These are phyloP conservation scores for Xiphydria camelus DNA, from an alignment of 2,888 invertebrate species.

Conservation along the genomic window DNA sequence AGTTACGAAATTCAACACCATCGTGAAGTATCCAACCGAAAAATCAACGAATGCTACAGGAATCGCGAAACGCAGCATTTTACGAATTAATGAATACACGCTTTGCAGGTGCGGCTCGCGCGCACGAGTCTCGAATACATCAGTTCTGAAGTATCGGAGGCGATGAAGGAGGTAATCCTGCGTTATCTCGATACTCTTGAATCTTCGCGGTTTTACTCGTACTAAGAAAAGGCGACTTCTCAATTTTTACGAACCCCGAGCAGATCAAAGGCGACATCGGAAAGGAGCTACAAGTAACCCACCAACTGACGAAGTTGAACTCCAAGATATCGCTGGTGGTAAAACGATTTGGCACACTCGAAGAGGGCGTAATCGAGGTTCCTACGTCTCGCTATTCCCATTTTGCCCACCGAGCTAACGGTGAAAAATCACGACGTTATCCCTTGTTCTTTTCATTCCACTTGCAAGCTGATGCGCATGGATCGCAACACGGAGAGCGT, in stretches of 20 bases:
- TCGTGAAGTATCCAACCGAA: conserved; percentile 32
- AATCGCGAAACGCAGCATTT: neutral
- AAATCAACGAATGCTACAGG: too few relatives aligned
- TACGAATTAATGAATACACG: neutral
- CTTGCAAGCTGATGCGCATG: conserved; percentile 49
- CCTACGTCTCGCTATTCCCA: neutral
- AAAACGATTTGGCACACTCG: conserved; percentile 33
- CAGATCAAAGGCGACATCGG: conserved; percentile 45
- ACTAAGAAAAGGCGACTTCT: too few relatives aligned
- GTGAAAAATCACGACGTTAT: too few relatives aligned
- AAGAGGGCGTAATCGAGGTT: conserved; percentile 48
- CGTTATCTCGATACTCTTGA: too few relatives aligned
- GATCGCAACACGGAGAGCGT: conserved; percentile 45
- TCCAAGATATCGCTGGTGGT: conserved; percentile 28
- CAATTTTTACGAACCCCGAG: neutral
- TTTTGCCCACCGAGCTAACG: too few relatives aligned
- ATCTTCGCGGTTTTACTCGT: too few relatives aligned
- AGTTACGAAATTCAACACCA: conserved; percentile 34
- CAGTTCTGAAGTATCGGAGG: conserved; percentile 35
- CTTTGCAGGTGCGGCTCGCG: conserved; percentile 39
- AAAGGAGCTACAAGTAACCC: conserved; percentile 42
- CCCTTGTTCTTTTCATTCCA: neutral
- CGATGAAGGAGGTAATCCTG: conserved; percentile 41
- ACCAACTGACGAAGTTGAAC: conserved; percentile 41
- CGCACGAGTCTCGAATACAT: conserved; percentile 42